Percentiles rank a stretch among this genome's conserved stretches.
These are phyloP conservation scores for Ambastaia sidthimunki DNA, from an alignment of 2,797 vertebrate genomes.

Conservation along the genomic window DNA sequence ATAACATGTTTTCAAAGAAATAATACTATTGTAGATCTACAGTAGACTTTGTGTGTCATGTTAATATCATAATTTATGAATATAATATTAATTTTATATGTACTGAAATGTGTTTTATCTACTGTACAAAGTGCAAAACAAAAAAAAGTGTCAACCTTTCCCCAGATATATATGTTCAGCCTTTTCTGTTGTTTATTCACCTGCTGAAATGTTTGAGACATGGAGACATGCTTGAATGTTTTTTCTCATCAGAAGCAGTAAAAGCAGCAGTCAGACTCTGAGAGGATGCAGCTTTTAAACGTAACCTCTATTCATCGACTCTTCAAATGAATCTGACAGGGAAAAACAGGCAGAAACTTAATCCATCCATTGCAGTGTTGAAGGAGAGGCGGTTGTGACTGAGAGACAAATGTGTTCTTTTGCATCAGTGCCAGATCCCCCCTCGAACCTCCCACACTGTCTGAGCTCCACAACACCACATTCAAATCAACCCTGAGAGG, in stretches of 20 bases:
- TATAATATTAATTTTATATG: too few species aligned
- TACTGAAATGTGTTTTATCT: too few species aligned
- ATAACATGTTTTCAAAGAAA: background rate
- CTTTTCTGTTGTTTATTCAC: background rate
- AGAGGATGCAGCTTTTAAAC: conserved; percentile 52
- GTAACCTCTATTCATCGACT: conserved; percentile 53
- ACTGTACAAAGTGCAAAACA: too few species aligned
- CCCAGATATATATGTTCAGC: background rate
- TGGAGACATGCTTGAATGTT: conserved; percentile 20
- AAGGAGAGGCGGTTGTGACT: conserved; percentile 55
- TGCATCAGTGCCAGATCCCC: conserved; percentile 58
- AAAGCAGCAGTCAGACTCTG: conserved; percentile 42
- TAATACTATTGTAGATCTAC: background rate
- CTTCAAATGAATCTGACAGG: conserved; percentile 59
- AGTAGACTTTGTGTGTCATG: background rate
- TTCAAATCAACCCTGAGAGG: conserved; percentile 37
- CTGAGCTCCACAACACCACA: conserved; percentile 36
- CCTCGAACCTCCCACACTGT: conserved; percentile 44
- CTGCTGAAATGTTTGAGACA: conserved; percentile 20
- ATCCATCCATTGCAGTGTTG: conserved; percentile 57
- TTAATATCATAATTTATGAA: background rate
- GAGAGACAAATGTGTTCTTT: conserved; percentile 56
- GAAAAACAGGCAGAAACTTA: conserved; percentile 59
- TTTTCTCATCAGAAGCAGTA: conserved; percentile 35
- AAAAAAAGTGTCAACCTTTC: conserved; percentile 11